A percentile compares a stretch with the other conserved stretches of the same genome.
phyloP scores from a whole-genome alignment of 2,113 vertebrate species.

The Lepidothrix coronata region DNA sequence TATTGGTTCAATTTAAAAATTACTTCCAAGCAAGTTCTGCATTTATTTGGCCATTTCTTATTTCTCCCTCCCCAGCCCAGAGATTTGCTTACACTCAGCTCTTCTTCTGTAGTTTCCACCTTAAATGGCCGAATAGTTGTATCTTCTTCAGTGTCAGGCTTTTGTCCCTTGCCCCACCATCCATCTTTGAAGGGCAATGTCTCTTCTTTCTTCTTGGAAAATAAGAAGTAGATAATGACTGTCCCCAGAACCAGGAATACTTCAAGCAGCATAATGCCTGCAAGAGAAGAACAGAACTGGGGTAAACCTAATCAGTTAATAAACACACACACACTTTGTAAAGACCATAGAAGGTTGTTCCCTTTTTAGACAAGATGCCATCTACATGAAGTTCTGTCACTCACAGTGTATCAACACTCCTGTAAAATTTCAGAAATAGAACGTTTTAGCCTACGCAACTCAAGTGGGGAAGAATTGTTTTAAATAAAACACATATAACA shows the following conservation, averaged over 20 bases:
- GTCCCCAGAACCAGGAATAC: conserved; percentile 49
- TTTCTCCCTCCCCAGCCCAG: neutral
- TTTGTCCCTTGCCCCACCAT: conserved; percentile 75
- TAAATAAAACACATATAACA: neutral
- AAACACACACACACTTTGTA: neutral
- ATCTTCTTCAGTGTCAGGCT: conserved; percentile 51
- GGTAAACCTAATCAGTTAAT: neutral
- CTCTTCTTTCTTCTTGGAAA: conserved; percentile 67
- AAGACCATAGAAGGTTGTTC: neutral
- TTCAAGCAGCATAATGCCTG: conserved; percentile 73
- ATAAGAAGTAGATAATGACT: conserved; percentile 61
- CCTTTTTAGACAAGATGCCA: neutral
- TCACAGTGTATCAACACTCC: neutral
- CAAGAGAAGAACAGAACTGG: neutral
- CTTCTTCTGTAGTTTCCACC: conserved; percentile 75
- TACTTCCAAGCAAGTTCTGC: neutral
- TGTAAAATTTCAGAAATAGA: neutral
- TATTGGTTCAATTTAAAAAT: neutral
- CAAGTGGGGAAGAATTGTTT: neutral
- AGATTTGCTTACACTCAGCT: conserved; percentile 70
- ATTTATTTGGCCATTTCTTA: neutral
- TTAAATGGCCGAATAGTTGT: conserved; percentile 69
- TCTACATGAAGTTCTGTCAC: neutral
- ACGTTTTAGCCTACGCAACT: neutral
- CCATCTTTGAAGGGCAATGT: conserved; percentile 66